These are phyloP conservation scores for Serripes groenlandicus DNA, from an alignment of 2,888 invertebrate genomes.

Conservation along the genomic window DNA sequence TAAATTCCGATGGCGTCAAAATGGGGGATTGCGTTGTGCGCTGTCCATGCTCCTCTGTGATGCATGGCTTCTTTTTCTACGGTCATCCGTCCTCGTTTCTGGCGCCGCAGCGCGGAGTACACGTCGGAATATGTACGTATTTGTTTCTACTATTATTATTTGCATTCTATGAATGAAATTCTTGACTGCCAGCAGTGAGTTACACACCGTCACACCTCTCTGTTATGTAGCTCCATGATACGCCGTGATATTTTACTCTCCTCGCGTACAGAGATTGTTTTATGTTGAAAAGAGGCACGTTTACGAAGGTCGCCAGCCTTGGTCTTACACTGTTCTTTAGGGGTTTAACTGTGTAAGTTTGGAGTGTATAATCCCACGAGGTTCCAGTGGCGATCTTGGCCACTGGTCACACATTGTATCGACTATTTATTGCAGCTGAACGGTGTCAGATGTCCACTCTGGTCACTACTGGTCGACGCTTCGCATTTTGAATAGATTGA, in stretches of 20 bases:
- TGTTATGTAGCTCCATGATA: too few relatives aligned
- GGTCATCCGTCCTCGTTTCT: conserved; percentile 51
- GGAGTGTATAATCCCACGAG: too few relatives aligned
- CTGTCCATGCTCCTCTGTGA: conserved; percentile 54
- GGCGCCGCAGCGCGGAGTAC: conserved; percentile 49
- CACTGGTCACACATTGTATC: conserved; percentile 16
- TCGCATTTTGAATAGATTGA: too few relatives aligned
- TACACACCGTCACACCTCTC: too few relatives aligned
- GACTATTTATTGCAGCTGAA: conserved; percentile 7
- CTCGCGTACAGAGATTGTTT: too few relatives aligned
- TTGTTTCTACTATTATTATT: too few relatives aligned
- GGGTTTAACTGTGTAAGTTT: too few relatives aligned
- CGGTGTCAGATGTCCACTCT: not conserved
- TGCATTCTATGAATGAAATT: conserved; percentile 51
- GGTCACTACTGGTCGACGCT: not conserved
- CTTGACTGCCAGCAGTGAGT: too few relatives aligned
- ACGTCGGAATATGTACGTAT: conserved; percentile 54
- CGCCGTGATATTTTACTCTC: too few relatives aligned
- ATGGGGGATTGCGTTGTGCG: conserved; percentile 52
- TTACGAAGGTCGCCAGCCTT: too few relatives aligned
- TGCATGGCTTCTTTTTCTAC: conserved; percentile 68
- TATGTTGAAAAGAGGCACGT: too few relatives aligned
- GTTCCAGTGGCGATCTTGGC: not conserved
- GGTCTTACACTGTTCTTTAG: too few relatives aligned
- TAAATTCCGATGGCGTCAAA: conserved; percentile 36